phyloP scores from a whole-genome alignment of 2,888 invertebrate species.

The Netelia virgata region DNA sequence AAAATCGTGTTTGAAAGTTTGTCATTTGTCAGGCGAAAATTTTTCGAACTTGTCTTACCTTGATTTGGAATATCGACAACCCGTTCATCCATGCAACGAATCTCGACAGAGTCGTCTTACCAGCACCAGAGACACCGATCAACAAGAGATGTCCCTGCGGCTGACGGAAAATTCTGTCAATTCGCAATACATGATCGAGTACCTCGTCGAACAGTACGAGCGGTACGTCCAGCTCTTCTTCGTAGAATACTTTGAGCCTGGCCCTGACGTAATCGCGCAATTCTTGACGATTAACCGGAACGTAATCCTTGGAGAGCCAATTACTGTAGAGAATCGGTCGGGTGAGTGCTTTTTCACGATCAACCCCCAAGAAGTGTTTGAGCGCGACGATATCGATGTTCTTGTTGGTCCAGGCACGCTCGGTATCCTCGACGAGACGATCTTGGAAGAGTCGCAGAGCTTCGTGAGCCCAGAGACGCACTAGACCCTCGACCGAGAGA shows the following conservation, averaged over 20 bases:
- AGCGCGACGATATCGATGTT: constrained; percentile 97
- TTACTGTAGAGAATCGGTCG: constrained; percentile 99
- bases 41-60: constrained; percentile 86
- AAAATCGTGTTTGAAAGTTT: too few species aligned
- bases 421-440: constrained; percentile 96
- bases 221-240: constrained; percentile 99
- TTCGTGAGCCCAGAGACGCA: constrained; percentile 99
- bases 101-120: constrained; percentile 99
- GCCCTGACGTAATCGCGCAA: constrained; percentile 98
- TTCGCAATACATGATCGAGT: constrained; percentile 98
- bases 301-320: constrained; percentile 99
- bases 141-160: constrained; percentile 99
- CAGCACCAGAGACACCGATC: constrained; percentile 99
- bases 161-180: constrained; percentile 99
- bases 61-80: constrained; percentile 99
- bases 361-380: constrained; percentile 97
- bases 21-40: too few species aligned
- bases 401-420: constrained; percentile 99
- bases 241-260: constrained; percentile 98
- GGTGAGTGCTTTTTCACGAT: constrained; percentile 93
- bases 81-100: constrained; percentile 99
- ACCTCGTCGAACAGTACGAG: constrained; percentile 99
- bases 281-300: constrained; percentile 97
- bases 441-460: constrained; percentile 98
- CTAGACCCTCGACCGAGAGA: constrained; percentile 96